phyloP scores from a whole-genome alignment of 2,113 vertebrate species.

The Rhombomys opimus region DNA sequence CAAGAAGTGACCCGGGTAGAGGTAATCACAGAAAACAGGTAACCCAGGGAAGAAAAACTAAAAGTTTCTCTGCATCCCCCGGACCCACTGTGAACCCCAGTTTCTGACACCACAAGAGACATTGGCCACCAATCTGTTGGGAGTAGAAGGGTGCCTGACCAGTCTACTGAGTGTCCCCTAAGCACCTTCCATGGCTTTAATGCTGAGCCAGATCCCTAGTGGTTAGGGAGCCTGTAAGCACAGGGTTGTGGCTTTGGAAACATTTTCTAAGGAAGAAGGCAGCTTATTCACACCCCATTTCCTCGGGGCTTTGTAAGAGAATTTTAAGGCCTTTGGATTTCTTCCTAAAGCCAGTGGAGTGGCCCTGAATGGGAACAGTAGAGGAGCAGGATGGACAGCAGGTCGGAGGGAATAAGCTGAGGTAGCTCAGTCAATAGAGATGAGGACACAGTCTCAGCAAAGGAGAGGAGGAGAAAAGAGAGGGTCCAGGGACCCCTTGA shows the following conservation, averaged over 20 bases:
- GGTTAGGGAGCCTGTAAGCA: background rate
- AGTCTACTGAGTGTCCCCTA: background rate
- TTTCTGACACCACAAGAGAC: background rate
- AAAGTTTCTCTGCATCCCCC: background rate
- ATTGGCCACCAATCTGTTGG: background rate
- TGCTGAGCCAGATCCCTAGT: background rate
- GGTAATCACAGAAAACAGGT: conserved; percentile 70
- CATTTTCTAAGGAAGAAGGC: background rate
- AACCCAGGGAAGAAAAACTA: background rate
- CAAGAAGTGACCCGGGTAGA: conserved; percentile 65
- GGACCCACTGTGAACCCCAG: background rate
- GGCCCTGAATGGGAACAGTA: background rate
- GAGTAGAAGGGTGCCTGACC: background rate
- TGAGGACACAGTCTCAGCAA: background rate
- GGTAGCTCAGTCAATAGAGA: background rate
- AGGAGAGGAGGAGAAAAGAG: background rate
- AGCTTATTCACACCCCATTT: background rate
- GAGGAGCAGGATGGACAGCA: background rate
- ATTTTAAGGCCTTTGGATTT: background rate
- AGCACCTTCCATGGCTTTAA: background rate
- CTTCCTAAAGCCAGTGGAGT: background rate
- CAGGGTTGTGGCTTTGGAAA: background rate
- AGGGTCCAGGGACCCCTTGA: background rate
- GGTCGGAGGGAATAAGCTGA: background rate
- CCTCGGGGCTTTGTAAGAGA: background rate